Evolutionary conservation across 2,797 vertebrate species (phyloP).

Genomic region (Enteromius paludinosus): DNA sequence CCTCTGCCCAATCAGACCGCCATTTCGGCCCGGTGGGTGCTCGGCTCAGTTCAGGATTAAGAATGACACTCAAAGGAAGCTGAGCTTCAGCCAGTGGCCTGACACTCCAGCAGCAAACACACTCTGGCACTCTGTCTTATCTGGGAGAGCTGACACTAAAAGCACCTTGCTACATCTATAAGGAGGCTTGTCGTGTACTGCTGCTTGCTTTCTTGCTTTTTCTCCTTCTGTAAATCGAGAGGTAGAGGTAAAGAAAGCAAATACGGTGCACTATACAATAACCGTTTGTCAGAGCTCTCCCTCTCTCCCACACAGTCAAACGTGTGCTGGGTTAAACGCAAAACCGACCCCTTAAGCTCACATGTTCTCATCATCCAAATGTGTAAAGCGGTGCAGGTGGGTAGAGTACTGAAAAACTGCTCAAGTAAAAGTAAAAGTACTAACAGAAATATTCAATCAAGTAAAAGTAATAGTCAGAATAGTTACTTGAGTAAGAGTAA

Average conservation of each 20-base stretch:
- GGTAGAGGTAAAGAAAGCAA: slow-evolving; percentile 5
- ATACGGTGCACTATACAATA: slow-evolving; percentile 12
- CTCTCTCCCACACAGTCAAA: slow-evolving; percentile 3
- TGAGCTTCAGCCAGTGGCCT: slow-evolving; percentile 33
- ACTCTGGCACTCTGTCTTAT: slow-evolving; percentile 26
- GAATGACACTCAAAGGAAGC: slow-evolving; percentile 51
- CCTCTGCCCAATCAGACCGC: slow-evolving; percentile 43
- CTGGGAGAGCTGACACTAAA: slow-evolving; percentile 46
- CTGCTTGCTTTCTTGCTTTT: slow-evolving; percentile 26
- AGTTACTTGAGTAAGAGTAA: too few relatives aligned
- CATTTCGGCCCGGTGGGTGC: slow-evolving; percentile 41
- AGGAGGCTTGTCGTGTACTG: slow-evolving; percentile 40
- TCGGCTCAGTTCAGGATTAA: slow-evolving; percentile 49
- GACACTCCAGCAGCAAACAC: slow-evolving; percentile 37
- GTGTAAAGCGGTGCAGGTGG: slow-evolving; percentile 10
- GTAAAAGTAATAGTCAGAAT: too few relatives aligned
- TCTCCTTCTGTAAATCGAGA: slow-evolving; percentile 3
- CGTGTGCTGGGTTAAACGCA: background rate
- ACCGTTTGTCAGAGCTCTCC: slow-evolving; percentile 5
- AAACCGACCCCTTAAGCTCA: background rate
- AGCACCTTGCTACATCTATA: slow-evolving; percentile 38
- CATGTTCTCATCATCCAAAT: slow-evolving; percentile 9
- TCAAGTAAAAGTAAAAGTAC: too few relatives aligned
- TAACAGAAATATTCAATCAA: too few relatives aligned
- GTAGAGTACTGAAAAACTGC: too few relatives aligned